Conservation (phyloP, 2,888 invertebrate species). For the Gryllus longicercus region DNA sequence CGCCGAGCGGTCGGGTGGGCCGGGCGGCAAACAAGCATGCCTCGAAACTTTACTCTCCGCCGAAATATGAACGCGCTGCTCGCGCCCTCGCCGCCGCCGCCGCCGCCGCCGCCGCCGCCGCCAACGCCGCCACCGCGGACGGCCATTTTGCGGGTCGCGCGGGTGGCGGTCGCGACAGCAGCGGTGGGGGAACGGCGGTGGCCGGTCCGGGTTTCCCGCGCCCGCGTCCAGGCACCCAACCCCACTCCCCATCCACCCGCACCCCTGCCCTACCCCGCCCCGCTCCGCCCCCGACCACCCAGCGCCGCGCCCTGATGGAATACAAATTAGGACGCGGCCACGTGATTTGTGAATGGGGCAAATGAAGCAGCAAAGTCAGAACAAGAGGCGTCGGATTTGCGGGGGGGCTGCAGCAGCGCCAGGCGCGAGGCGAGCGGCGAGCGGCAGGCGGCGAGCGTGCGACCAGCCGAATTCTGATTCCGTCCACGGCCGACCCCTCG, state of each 20-base stretch:
- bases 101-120: not conserved
- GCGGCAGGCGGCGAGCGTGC: too few relatives aligned
- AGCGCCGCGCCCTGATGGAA: not conserved
- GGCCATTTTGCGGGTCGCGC: too few relatives aligned
- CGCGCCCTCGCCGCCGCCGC: not conserved
- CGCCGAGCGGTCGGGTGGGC: not conserved
- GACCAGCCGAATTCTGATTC: slow-evolving; percentile 4
- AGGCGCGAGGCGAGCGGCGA: too few relatives aligned
- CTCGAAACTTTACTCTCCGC: not conserved
- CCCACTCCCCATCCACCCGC: not conserved
- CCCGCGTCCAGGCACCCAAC: not conserved
- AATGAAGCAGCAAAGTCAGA: slow-evolving; percentile 6
- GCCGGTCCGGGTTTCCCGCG: not conserved
- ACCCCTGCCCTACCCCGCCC: too few relatives aligned
- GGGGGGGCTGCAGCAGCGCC: not conserved
- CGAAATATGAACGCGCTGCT: not conserved
- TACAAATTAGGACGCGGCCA: slow-evolving; percentile 8
- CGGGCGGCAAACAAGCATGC: slow-evolving; percentile 11
- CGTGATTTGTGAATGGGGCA: slow-evolving; percentile 10
- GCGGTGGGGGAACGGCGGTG: not conserved
- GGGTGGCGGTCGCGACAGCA: not conserved
- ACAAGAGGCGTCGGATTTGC: slow-evolving; percentile 17
- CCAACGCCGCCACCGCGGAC: not conserved
- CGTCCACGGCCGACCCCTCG: not conserved
- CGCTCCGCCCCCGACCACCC: not conserved